These are phyloP conservation scores for Falco peregrinus DNA, from an alignment of 2,797 vertebrate species.

Conservation along the genomic window DNA sequence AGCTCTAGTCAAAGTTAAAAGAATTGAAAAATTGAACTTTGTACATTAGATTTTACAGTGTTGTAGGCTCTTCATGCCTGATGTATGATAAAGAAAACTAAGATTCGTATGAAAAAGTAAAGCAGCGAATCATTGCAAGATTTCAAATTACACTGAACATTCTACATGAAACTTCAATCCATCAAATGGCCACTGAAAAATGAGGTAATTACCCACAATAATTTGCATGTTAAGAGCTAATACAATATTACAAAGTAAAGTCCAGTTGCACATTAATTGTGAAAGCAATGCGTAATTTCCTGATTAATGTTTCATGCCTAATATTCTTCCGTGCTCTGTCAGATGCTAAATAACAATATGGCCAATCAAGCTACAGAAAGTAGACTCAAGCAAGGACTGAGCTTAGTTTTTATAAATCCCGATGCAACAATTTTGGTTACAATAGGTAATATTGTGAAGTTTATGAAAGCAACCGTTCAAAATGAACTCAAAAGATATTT, in stretches of 20 bases:
- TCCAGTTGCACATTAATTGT: constrained; percentile 96
- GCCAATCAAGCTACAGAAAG: constrained; percentile 73
- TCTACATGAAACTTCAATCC: constrained; percentile 82
- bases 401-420: constrained; percentile 52
- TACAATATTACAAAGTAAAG: constrained; percentile 94
- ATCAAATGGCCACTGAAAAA: constrained; percentile 92
- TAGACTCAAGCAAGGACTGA: constrained; percentile 21
- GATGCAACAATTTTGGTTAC: constrained; percentile 34
- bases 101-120: constrained; percentile 56
- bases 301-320: constrained; percentile 95
- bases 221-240: constrained; percentile 96
- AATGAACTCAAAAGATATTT: constrained; percentile 31
- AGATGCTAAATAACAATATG: constrained; percentile 81
- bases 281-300: constrained; percentile 97
- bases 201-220: constrained; percentile 97
- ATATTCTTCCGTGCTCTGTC: constrained; percentile 76
- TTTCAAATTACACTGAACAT: constrained; percentile 76
- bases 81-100: constrained; percentile 43
- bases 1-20: constrained; percentile 30
- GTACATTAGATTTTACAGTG: not conserved
- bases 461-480: constrained; percentile 32
- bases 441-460: not conserved
- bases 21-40: constrained; percentile 1
- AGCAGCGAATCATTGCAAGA: constrained; percentile 51
- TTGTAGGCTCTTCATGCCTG: not conserved